Evolutionary conservation across 2,888 invertebrate species (phyloP).

Genomic region (Tenthredo distinguenda): DNA sequence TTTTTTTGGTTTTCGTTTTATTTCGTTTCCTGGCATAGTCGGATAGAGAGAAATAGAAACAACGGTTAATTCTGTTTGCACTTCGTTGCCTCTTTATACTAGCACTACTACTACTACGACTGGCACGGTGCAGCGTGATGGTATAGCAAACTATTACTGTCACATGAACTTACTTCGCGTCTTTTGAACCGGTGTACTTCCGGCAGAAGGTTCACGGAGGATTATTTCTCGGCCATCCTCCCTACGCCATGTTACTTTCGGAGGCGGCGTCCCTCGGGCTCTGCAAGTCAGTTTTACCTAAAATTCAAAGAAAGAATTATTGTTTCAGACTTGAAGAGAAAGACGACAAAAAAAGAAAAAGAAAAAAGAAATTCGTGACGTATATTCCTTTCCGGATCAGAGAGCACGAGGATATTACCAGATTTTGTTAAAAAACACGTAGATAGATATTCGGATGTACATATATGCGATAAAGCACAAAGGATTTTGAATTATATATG

Average conservation of each 20-base stretch:
- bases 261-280: conserved; percentile 90
- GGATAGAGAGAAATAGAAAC: conserved; percentile 8
- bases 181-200: conserved; percentile 69
- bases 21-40: conserved; percentile 1
- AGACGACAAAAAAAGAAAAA: neutral
- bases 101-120: neutral
- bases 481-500: neutral
- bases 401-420: conserved; percentile 7
- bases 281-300: conserved; percentile 80
- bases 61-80: conserved; percentile 31
- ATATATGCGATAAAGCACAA: neutral
- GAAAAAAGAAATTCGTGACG: neutral
- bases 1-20: neutral
- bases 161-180: conserved; percentile 65
- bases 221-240: conserved; percentile 91
- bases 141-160: neutral
- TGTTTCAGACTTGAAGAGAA: neutral
- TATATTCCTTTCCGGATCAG: neutral
- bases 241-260: conserved; percentile 90
- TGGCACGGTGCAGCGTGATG: neutral
- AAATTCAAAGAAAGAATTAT: conserved; percentile 52
- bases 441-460: neutral
- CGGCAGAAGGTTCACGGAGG: conserved; percentile 83
- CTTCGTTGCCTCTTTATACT: conserved; percentile 17
- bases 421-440: conserved; percentile 22